Evolutionary conservation across 1,140 invertebrate genomes (phyloP).

Genomic region (Aphelenchoides fujianensis): DNA sequence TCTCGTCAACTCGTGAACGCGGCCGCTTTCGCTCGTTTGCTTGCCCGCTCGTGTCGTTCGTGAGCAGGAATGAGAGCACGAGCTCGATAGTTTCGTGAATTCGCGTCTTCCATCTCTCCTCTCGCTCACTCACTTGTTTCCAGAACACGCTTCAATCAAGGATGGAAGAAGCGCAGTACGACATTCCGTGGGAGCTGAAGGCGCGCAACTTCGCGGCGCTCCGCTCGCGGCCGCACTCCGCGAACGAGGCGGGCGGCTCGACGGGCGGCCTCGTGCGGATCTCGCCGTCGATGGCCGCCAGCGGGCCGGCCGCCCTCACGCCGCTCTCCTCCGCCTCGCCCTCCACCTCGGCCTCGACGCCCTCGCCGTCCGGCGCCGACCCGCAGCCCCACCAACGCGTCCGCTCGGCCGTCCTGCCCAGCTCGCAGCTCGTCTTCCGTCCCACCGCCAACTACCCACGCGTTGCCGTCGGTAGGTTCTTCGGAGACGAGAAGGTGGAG

Average conservation of each 20-base stretch:
- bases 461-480: constrained; percentile 7
- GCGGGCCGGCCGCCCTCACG: too few relatives aligned
- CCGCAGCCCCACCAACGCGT: neutral
- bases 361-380: neutral
- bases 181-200: constrained; percentile 17
- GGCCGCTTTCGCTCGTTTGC: too few relatives aligned
- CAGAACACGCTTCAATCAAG: too few relatives aligned
- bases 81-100: too few relatives aligned
- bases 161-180: constrained; percentile 20
- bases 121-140: too few relatives aligned
- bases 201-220: neutral
- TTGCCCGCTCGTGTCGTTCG: too few relatives aligned
- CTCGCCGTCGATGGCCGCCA: constrained; percentile 3
- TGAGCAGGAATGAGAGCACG: too few relatives aligned
- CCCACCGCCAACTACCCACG: neutral
- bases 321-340: neutral
- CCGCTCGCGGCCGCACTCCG: neutral
- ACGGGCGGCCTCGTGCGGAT: too few relatives aligned
- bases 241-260: neutral
- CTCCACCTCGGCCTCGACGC: neutral
- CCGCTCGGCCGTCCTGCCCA: neutral
- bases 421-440: neutral
- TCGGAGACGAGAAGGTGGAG: neutral
- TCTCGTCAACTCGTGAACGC: too few relatives aligned
- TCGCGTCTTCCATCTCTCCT: too few relatives aligned